Evolutionary conservation across 1,140 invertebrate species (phyloP).

Genomic region (Drosophila serrata): DNA sequence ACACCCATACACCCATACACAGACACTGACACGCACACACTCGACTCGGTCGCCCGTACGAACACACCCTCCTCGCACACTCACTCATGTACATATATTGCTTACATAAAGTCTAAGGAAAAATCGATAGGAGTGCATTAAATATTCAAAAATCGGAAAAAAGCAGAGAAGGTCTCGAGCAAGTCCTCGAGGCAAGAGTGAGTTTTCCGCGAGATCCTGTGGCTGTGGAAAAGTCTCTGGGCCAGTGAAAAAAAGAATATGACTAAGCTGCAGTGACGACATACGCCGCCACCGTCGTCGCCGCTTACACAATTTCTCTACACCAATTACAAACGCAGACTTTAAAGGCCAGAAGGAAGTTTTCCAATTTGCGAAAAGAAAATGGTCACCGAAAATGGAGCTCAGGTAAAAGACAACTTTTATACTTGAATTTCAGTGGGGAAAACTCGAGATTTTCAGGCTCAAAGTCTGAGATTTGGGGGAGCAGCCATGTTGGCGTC

Average conservation of each 20-base stretch:
- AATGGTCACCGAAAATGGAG: conserved; percentile 85
- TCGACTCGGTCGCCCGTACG: conserved; percentile 40
- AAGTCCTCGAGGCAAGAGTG: conserved; percentile 34
- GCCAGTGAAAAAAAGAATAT: conserved; percentile 68
- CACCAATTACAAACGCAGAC: conserved; percentile 56
- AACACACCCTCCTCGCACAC: conserved; percentile 55
- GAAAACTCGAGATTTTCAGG: conserved; percentile 32
- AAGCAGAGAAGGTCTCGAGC: conserved; percentile 42
- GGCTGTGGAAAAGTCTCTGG: conserved; percentile 44
- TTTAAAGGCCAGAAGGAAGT: conserved; percentile 26
- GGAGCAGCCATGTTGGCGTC: conserved; percentile 83
- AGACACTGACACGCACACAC: conserved; percentile 54
- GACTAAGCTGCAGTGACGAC: conserved; percentile 84
- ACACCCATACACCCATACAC: conserved; percentile 40
- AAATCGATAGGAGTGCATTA: conserved; percentile 80
- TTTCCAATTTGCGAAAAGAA: conserved; percentile 42
- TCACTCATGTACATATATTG: conserved; percentile 59
- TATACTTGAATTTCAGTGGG: conserved; percentile 23
- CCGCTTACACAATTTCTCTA: conserved; percentile 83
- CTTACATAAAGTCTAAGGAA: conserved; percentile 81
- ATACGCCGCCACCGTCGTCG: conserved; percentile 67
- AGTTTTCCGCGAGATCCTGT: conserved; percentile 25
- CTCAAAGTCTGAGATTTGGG: conserved; percentile 29
- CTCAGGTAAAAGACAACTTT: conserved; percentile 72
- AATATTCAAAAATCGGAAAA: conserved; percentile 62